Evolutionary conservation across 2,888 invertebrate genomes (phyloP).

Genomic region (Chymomyza amoena): DNA sequence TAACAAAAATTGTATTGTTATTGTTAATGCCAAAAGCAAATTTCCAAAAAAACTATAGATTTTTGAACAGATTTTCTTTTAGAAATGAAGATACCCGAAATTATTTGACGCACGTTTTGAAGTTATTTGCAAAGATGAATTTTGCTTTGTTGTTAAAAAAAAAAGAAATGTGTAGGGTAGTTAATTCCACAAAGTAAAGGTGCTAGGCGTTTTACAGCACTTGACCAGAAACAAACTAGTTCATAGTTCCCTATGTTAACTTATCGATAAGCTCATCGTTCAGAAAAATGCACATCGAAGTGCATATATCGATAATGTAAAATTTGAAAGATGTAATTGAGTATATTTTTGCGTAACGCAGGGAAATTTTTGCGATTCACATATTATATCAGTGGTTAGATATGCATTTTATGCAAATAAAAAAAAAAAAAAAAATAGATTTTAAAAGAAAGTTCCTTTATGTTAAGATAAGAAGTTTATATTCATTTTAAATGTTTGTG

Average conservation of each 20-base stretch:
- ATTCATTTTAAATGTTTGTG: too few relatives aligned
- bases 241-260: neutral
- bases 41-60: constrained; percentile 28
- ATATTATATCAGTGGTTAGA: too few relatives aligned
- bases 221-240: neutral
- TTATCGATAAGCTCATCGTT: neutral
- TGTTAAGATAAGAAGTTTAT: too few relatives aligned
- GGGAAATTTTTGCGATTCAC: too few relatives aligned
- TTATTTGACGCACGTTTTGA: constrained; percentile 27
- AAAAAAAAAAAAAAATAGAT: too few relatives aligned
- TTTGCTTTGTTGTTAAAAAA: constrained; percentile 10
- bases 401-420: too few relatives aligned
- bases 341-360: neutral
- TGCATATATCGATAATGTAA: neutral
- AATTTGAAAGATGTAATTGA: neutral
- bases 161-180: neutral
- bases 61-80: constrained; percentile 13
- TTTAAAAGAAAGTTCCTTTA: too few relatives aligned
- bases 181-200: neutral
- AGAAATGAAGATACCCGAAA: constrained; percentile 51
- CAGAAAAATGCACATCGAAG: neutral
- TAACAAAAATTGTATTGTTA: constrained; percentile 30
- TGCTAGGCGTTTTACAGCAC: neutral
- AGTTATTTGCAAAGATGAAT: constrained; percentile 25
- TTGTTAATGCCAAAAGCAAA: constrained; percentile 18